Evolutionary conservation across 2,888 invertebrate genomes (phyloP).

Genomic region (Morpho deidamia): DNA sequence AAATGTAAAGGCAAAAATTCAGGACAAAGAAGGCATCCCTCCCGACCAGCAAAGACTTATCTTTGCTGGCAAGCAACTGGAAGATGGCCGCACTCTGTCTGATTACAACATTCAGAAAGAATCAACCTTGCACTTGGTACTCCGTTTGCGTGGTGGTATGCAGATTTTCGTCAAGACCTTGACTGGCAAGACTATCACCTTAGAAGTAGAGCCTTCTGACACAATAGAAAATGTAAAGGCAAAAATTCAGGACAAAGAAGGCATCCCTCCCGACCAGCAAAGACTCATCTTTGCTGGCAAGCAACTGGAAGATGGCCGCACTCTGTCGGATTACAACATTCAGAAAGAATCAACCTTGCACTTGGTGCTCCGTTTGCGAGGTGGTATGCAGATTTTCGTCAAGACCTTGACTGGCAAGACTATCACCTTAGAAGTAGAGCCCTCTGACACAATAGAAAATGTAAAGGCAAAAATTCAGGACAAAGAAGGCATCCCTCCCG

Average conservation of each 20-base stretch:
- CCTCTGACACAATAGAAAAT: constrained; percentile 37
- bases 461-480: constrained; percentile 27
- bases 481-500: constrained; percentile 39
- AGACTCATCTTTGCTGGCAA: constrained; percentile 78
- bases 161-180: constrained; percentile 17
- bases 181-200: constrained; percentile 17
- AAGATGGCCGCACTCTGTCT: constrained; percentile 42
- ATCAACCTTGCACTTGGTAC: constrained; percentile 37
- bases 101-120: constrained; percentile 46
- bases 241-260: constrained; percentile 37
- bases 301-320: constrained; percentile 32
- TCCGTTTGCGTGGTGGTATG: constrained; percentile 39
- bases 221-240: constrained; percentile 30
- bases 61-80: constrained; percentile 35
- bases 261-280: constrained; percentile 64
- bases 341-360: constrained; percentile 15
- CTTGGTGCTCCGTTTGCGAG: constrained; percentile 12
- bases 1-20: constrained; percentile 19
- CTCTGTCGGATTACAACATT: constrained; percentile 16
- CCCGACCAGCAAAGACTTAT: constrained; percentile 37
- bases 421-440: constrained; percentile 16
- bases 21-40: constrained; percentile 31
- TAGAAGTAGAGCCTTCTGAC: constrained; percentile 68
- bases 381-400: constrained; percentile 39
- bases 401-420: constrained; percentile 36